Evolutionary conservation across 2,797 vertebrate genomes (phyloP), one percentile per base, ranked within the genome.

Genomic region (Danio albolineatus): DNA sequence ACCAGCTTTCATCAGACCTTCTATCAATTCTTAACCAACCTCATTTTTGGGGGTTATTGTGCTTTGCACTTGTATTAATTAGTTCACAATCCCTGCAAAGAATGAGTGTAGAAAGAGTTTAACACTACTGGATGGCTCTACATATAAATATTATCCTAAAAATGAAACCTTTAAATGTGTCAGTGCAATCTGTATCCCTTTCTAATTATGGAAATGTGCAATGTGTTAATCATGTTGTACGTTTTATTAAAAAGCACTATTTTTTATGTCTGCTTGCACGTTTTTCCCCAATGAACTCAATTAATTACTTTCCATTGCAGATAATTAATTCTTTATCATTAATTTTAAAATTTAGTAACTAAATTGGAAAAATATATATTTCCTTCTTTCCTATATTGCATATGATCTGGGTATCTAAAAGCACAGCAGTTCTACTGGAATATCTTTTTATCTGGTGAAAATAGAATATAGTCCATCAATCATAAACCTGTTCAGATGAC

Each of bases 11-110:
- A 80, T 77, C 71, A 82, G 86, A 79, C 84, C 39, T 71, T 70
- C 65, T 85, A 87, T 88, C 82, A 86, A 90, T 89, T 88, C 83
- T 71, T 41, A 76, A 79, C 44, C 75, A 83, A 64, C 62, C 51
- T 82, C 73, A 72, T 44, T 82, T 49, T 64, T 56, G 82, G 71
- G 80, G 62, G 83, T 80, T 74, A 57, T 41, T 65, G 71, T 56
- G 78, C 66, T 81, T 81, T 73, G 76, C 78, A 82, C 80, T 79
- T 67, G 67, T 81, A 41, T 79, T 87, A 85, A 89, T 89, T 84
- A 65, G 14, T 44, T 21, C 1, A 2, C 12, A 75, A 74, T 36
- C 69, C 46, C 64, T 53, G 48, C 78, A 64, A 79, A 67, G 7
- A 57, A 46, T 9, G 44, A 61, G 73, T 57, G 86, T 67, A 62